Conservation (phyloP, 2,113 vertebrate species). For the Gavialis gangeticus region DNA sequence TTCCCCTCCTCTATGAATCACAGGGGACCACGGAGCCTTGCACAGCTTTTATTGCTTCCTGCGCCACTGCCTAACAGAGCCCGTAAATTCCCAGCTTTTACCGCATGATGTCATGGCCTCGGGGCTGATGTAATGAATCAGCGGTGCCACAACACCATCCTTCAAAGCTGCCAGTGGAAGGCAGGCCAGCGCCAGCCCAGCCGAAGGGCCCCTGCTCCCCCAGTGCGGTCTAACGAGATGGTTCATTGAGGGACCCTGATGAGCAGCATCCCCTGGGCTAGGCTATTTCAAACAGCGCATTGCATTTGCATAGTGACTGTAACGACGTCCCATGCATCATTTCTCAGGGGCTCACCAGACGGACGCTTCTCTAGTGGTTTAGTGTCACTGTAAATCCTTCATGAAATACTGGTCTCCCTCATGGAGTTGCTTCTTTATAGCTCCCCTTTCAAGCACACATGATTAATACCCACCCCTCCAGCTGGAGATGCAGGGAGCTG, state of each 20-base stretch:
- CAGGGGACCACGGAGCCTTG: background rate
- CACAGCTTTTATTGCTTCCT: background rate
- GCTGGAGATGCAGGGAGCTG: background rate
- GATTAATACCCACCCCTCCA: background rate
- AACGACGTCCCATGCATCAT: too few relatives aligned
- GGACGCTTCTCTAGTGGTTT: background rate
- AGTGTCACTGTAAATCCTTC: background rate
- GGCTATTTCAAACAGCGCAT: background rate
- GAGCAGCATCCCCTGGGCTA: background rate
- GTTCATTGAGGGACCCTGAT: background rate
- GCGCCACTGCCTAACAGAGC: background rate
- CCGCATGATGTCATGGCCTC: background rate
- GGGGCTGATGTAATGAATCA: background rate
- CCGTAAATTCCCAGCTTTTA: background rate
- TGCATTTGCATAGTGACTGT: too few relatives aligned
- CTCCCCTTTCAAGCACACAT: background rate
- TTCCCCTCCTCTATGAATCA: background rate
- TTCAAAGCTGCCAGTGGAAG: background rate
- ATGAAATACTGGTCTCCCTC: background rate
- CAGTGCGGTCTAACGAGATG: background rate
- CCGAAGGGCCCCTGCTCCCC: background rate
- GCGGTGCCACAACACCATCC: background rate
- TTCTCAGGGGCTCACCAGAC: too few relatives aligned
- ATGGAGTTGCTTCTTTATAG: background rate
- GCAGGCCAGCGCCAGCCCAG: background rate